A percentile compares a stretch with the other conserved stretches of the same genome.
These are phyloP conservation scores for Ylistrum balloti DNA, from an alignment of 1,140 invertebrate genomes.

Conservation along the genomic window DNA sequence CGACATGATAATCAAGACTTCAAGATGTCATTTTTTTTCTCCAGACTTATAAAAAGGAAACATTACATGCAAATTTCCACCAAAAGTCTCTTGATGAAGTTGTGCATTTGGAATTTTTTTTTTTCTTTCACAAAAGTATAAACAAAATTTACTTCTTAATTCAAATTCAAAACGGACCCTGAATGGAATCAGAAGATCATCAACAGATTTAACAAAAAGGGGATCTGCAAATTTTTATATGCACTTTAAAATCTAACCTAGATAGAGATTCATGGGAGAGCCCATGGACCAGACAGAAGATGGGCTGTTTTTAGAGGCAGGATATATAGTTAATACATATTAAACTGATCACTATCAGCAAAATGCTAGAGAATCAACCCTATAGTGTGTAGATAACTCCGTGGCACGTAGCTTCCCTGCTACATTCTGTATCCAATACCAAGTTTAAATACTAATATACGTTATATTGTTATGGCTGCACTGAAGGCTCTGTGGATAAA, in stretches of 20 bases:
- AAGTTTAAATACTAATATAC: background rate
- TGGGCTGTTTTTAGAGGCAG: background rate
- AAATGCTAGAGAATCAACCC: background rate
- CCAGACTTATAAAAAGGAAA: too few relatives aligned
- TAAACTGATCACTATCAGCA: background rate
- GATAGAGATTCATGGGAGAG: background rate
- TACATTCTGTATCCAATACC: too few relatives aligned
- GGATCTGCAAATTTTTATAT: background rate
- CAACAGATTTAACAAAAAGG: background rate
- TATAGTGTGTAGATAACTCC: background rate
- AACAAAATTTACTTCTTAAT: background rate
- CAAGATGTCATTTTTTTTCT: too few relatives aligned
- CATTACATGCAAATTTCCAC: too few relatives aligned
- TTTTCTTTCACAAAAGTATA: too few relatives aligned
- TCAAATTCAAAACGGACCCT: background rate
- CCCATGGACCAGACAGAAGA: background rate
- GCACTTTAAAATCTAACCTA: background rate
- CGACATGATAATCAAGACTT: too few relatives aligned
- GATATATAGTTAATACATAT: background rate
- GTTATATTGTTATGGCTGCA: background rate
- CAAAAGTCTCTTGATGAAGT: too few relatives aligned
- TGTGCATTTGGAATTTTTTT: too few relatives aligned
- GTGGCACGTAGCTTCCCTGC: background rate
- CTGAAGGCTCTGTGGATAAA: too few relatives aligned
- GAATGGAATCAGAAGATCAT: background rate